Percentiles rank a stretch among this genome's conserved stretches.
Evolutionary conservation across 2,888 invertebrate genomes (phyloP).

Genomic region (Caradrina clavipalpis): DNA sequence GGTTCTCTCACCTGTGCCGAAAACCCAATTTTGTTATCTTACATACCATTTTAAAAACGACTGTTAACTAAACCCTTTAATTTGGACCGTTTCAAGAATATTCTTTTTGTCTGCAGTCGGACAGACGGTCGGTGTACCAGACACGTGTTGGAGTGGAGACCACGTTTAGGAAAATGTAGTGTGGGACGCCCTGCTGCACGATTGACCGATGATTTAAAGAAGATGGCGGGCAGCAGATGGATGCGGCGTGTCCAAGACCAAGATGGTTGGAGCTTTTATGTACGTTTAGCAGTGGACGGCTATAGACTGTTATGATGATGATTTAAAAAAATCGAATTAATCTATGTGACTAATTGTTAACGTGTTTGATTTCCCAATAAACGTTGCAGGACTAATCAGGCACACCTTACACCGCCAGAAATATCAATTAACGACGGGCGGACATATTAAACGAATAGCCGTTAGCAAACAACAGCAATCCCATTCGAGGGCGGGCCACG

Average conservation of each 20-base stretch:
- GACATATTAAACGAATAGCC: constrained; percentile 72
- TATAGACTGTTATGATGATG: too few relatives aligned
- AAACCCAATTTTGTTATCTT: constrained; percentile 58
- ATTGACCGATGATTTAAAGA: too few relatives aligned
- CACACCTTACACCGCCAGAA: constrained; percentile 47
- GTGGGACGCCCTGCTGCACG: too few relatives aligned
- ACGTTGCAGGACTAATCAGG: constrained; percentile 28
- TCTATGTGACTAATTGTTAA: constrained; percentile 3
- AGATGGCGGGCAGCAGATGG: too few relatives aligned
- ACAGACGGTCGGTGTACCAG: too few relatives aligned
- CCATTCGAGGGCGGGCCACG: constrained; percentile 73
- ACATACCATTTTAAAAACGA: constrained; percentile 27
- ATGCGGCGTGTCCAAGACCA: too few relatives aligned
- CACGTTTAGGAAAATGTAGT: too few relatives aligned
- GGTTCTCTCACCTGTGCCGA: constrained; percentile 57
- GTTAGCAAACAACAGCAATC: constrained; percentile 75
- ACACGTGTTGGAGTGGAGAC: too few relatives aligned
- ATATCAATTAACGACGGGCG: constrained; percentile 71
- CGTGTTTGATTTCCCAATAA: constrained; percentile 23
- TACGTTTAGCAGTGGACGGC: too few relatives aligned
- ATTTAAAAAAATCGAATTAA: constrained; percentile 6
- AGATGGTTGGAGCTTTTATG: too few relatives aligned
- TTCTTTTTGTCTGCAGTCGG: constrained; percentile 8
- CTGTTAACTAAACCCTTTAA: constrained; percentile 41
- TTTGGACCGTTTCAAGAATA: constrained; percentile 18